A percentile compares a stretch with the other conserved stretches of the same genome.
phyloP scores from a whole-genome alignment of 2,888 invertebrate species.

The Dolichomitus sp. region DNA sequence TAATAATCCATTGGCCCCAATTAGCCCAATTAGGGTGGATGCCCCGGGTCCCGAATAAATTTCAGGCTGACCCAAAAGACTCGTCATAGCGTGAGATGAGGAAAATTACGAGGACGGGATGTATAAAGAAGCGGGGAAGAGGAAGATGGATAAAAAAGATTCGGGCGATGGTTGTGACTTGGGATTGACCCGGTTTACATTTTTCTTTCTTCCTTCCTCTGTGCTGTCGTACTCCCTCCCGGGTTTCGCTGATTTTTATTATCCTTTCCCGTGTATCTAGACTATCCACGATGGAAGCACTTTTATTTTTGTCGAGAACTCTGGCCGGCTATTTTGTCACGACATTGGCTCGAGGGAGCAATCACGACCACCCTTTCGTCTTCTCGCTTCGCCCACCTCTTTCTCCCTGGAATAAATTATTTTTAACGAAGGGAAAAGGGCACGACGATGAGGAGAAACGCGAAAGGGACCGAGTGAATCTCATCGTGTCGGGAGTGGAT shows the following conservation, averaged over 20 bases:
- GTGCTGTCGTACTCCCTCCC: background rate
- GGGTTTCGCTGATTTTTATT: background rate
- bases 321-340: constrained; percentile 51
- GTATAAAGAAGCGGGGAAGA: background rate
- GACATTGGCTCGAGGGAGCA: constrained; percentile 43
- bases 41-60: constrained; percentile 59
- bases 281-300: background rate
- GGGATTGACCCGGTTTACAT: constrained; percentile 57
- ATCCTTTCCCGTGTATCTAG: background rate
- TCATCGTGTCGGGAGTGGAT: constrained; percentile 22
- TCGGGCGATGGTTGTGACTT: constrained; percentile 25
- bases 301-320: constrained; percentile 34
- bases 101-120: constrained; percentile 20
- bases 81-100: constrained; percentile 39
- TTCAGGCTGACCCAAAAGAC: constrained; percentile 61
- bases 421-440: constrained; percentile 63
- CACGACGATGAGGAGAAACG: background rate
- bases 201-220: constrained; percentile 26
- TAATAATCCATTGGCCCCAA: constrained; percentile 64
- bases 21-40: constrained; percentile 62
- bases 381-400: constrained; percentile 8
- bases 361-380: constrained; percentile 16
- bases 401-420: constrained; percentile 60
- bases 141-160: constrained; percentile 42
- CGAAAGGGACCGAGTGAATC: constrained; percentile 8